Conservation (phyloP, 2,797 vertebrate species). For the Sphenopsis melanotis region DNA sequence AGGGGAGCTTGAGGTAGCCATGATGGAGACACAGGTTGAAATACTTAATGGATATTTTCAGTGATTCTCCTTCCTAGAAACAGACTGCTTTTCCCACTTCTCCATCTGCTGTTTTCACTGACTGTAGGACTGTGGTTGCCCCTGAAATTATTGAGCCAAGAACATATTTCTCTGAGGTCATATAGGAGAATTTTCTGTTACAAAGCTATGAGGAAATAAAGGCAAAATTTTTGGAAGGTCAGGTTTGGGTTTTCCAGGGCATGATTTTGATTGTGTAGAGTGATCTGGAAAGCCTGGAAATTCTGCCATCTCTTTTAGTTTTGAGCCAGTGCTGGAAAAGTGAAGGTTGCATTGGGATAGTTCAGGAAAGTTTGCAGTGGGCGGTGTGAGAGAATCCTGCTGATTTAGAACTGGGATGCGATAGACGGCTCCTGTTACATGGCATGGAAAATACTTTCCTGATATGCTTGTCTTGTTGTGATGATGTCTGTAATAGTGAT, state of each 20-base stretch:
- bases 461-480: background rate
- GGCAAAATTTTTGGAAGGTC: slow-evolving; percentile 19
- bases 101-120: background rate
- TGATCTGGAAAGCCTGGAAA: slow-evolving; percentile 41
- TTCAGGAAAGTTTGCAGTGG: slow-evolving; percentile 52
- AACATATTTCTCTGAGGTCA: background rate
- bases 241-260: slow-evolving; percentile 54
- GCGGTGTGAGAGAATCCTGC: slow-evolving; percentile 58
- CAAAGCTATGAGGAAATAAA: slow-evolving; percentile 48
- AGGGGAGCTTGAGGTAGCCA: background rate
- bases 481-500: background rate
- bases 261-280: slow-evolving; percentile 38
- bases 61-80: background rate
- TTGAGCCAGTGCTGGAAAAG: background rate
- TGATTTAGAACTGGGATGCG: slow-evolving; percentile 43
- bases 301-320: background rate
- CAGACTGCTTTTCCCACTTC: background rate
- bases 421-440: slow-evolving; percentile 6
- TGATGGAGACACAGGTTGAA: background rate
- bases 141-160: background rate
- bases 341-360: background rate
- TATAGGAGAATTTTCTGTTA: background rate
- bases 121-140: background rate
- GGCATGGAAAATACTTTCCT: slow-evolving; percentile 5
- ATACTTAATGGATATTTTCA: background rate